Evolutionary conservation across 2,113 vertebrate genomes (phyloP).

Genomic region (Chaetorhynchus papuensis): DNA sequence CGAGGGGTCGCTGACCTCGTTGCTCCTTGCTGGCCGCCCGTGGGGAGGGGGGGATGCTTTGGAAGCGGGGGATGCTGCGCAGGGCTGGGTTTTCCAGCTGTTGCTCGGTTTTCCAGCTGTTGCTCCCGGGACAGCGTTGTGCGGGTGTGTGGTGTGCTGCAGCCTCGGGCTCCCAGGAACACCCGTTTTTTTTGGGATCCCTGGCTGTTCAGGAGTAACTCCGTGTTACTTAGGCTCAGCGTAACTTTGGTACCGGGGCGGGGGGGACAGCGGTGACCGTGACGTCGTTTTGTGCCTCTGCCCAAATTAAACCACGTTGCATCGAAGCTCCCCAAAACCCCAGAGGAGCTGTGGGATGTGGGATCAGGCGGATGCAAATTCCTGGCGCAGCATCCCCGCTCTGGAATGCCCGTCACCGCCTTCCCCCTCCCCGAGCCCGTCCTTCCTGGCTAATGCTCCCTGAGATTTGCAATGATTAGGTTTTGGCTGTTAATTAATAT

Average conservation of each 20-base stretch:
- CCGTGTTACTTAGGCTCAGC: accelerated
- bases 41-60: neutral
- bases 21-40: neutral
- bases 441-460: neutral
- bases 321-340: neutral
- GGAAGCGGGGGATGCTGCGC: neutral
- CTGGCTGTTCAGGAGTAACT: neutral
- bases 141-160: neutral
- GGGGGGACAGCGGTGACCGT: accelerated
- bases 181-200: neutral
- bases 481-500: neutral
- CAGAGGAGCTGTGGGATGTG: neutral
- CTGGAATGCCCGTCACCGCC: neutral
- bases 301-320: accelerated
- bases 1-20: neutral
- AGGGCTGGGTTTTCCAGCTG: neutral
- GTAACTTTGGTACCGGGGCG: accelerated
- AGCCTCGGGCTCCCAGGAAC: neutral
- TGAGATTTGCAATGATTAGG: neutral
- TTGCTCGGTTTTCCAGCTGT: neutral
- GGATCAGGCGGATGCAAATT: neutral
- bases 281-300: accelerated
- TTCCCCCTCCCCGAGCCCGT: neutral
- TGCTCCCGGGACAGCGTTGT: accelerated
- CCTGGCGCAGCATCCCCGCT: neutral